phyloP scores from a whole-genome alignment of 2,797 vertebrate species.

The Dryobates pubescens region DNA sequence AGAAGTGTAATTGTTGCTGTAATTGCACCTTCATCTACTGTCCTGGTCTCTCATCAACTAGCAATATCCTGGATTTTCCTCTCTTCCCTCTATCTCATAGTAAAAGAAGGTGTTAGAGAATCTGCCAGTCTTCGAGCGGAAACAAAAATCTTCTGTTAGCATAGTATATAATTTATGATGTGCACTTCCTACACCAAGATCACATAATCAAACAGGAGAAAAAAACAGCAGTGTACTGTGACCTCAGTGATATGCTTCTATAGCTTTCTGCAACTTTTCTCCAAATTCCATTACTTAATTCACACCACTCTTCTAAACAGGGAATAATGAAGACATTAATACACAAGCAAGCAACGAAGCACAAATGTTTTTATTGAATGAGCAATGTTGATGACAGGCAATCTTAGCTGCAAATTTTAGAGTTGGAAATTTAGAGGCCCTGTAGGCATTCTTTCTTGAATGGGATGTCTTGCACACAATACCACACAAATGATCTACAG shows the following conservation, averaged over 20 bases:
- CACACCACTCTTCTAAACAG: not conserved
- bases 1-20: not conserved
- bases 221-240: not conserved
- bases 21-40: not conserved
- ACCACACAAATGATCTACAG: not conserved
- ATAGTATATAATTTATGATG: not conserved
- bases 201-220: not conserved
- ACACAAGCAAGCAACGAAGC: not conserved
- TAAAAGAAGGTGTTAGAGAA: not conserved
- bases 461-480: not conserved
- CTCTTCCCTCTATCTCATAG: not conserved
- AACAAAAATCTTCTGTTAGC: not conserved
- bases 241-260: not conserved
- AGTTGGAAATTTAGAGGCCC: not conserved
- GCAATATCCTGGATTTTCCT: not conserved
- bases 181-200: slow-evolving; percentile 23
- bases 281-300: not conserved
- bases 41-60: not conserved
- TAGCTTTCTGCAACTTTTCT: not conserved
- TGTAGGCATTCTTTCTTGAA: fast-evolving
- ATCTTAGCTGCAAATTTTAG: no score
- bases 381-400: not conserved
- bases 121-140: not conserved
- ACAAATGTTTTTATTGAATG: not conserved
- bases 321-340: slow-evolving; percentile 13